Evolutionary conservation across 2,888 invertebrate species (phyloP).

Genomic region (Macropis europaea): DNA sequence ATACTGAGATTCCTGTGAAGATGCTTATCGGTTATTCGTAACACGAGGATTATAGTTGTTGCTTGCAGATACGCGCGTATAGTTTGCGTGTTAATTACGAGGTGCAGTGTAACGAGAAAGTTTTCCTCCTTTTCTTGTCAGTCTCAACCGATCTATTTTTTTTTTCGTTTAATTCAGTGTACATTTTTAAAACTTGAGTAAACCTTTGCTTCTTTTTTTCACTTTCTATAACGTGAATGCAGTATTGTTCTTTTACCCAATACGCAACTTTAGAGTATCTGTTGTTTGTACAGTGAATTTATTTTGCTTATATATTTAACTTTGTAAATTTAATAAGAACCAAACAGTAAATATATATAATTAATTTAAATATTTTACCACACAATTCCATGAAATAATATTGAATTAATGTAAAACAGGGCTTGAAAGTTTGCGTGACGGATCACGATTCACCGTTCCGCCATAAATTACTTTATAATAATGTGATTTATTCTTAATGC

Average conservation of each 20-base stretch:
- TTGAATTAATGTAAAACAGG: slow-evolving; percentile 1
- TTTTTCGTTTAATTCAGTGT: neutral
- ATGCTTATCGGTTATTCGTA: slow-evolving; percentile 30
- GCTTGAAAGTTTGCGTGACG: slow-evolving; percentile 20
- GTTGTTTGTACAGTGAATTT: too few species aligned
- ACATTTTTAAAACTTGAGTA: neutral
- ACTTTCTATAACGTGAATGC: neutral
- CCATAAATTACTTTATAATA: slow-evolving; percentile 25
- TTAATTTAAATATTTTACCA: too few species aligned
- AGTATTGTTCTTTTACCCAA: neutral
- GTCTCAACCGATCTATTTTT: slow-evolving; percentile 2
- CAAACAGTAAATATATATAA: too few species aligned
- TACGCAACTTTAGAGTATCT: too few species aligned
- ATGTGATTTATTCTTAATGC: too few species aligned
- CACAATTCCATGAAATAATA: too few species aligned
- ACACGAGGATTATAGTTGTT: slow-evolving; percentile 7
- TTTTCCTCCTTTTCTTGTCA: slow-evolving; percentile 34
- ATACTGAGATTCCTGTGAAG: slow-evolving; percentile 6
- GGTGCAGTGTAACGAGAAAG: slow-evolving; percentile 33
- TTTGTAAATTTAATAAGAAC: too few species aligned
- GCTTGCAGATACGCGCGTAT: neutral
- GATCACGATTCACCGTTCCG: slow-evolving; percentile 12
- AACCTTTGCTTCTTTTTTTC: neutral
- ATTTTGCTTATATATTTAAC: too few species aligned
- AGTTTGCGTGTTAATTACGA: slow-evolving; percentile 30